Evolutionary conservation across 2,797 vertebrate genomes (phyloP).

Genomic region (Acanthurus lineatus): DNA sequence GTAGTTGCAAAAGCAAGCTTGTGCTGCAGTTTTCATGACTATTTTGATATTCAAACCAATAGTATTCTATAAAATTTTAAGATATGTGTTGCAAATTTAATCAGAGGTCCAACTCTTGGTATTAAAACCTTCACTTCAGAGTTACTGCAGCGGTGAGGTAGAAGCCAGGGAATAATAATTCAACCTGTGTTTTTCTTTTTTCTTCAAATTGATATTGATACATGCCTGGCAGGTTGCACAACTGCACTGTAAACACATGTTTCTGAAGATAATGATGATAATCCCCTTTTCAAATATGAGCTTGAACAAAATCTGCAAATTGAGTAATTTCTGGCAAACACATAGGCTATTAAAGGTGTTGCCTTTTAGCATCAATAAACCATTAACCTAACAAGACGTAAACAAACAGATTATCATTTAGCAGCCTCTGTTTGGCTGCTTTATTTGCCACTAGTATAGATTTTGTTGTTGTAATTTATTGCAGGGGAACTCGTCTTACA

Average conservation of each 20-base stretch:
- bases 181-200: slow-evolving; percentile 6
- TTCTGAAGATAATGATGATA: slow-evolving; percentile 13
- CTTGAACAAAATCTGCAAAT: background rate
- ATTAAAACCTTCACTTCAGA: slow-evolving; percentile 33
- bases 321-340: slow-evolving; percentile 11
- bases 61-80: slow-evolving; percentile 47
- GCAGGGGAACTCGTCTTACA: background rate
- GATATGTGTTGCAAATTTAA: slow-evolving; percentile 40
- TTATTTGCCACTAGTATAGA: slow-evolving; percentile 4
- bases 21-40: slow-evolving; percentile 20
- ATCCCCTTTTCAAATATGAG: slow-evolving; percentile 21
- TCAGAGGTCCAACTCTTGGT: slow-evolving; percentile 33
- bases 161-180: background rate
- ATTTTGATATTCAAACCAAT: slow-evolving; percentile 46
- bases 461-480: slow-evolving; percentile 1
- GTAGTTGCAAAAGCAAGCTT: background rate
- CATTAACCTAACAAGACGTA: slow-evolving; percentile 20
- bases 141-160: background rate
- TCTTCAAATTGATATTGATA: slow-evolving; percentile 2
- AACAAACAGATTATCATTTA: slow-evolving; percentile 31
- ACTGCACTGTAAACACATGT: slow-evolving; percentile 12
- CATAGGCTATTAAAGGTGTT: slow-evolving; percentile 18
- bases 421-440: background rate
- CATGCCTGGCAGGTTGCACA: slow-evolving; percentile 21
- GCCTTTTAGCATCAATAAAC: slow-evolving; percentile 36